phyloP scores from a whole-genome alignment of 2,888 invertebrate genomes.

The Tenthredo livida region DNA sequence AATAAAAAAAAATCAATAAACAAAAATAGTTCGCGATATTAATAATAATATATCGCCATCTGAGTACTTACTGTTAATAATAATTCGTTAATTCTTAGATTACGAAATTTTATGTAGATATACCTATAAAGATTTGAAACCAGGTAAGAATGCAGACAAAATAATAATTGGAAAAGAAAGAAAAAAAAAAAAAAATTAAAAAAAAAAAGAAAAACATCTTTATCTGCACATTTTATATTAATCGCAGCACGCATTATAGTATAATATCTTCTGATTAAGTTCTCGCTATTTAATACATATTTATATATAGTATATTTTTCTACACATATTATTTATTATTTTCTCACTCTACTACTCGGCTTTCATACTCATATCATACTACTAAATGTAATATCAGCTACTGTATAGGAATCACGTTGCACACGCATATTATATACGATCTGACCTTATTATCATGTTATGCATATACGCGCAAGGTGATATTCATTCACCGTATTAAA shows the following conservation, averaged over 20 bases:
- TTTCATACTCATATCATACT: constrained; percentile 1
- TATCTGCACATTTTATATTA: neutral
- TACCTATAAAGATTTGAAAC: constrained; percentile 10
- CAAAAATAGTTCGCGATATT: neutral
- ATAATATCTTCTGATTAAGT: too few species aligned
- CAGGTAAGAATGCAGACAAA: constrained; percentile 11
- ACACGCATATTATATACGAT: neutral
- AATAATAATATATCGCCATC: constrained; percentile 5
- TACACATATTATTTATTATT: neutral
- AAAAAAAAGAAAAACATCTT: neutral
- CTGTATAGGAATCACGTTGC: constrained; percentile 14
- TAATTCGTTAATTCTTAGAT: neutral
- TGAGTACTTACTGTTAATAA: neutral
- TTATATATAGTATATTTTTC: neutral
- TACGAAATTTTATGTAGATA: constrained; percentile 16
- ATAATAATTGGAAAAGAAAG: neutral
- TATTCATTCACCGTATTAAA: neutral
- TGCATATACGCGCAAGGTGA: neutral
- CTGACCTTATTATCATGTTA: constrained; percentile 23
- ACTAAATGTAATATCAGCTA: neutral
- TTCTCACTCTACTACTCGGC: constrained; percentile 8
- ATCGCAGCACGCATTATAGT: neutral
- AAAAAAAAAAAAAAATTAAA: neutral
- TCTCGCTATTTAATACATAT: too few species aligned
- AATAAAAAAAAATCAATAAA: neutral